These are phyloP conservation scores for Nasonia oneida DNA, from an alignment of 2,888 invertebrate species.

Conservation along the genomic window DNA sequence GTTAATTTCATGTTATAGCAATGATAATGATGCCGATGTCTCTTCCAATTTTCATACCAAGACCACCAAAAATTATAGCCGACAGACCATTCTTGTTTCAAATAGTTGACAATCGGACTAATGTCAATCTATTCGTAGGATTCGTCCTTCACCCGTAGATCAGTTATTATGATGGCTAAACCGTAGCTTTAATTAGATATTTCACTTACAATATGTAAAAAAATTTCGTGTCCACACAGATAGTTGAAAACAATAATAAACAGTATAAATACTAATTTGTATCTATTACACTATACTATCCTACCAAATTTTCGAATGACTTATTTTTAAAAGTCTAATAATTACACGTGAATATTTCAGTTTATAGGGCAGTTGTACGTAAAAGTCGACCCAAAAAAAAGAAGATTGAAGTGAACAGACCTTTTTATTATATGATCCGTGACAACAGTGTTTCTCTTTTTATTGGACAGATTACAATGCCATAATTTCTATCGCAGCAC, in stretches of 20 bases:
- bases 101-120: slow-evolving; percentile 37
- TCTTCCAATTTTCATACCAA: no score
- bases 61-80: neutral
- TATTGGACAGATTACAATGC: slow-evolving; percentile 27
- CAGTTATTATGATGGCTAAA: neutral
- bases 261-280: no score
- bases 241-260: no score
- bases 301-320: no score
- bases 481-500: neutral
- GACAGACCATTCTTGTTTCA: slow-evolving; percentile 59
- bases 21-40: no score
- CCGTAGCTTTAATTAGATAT: neutral
- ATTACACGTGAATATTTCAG: no score
- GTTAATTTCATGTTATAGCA: no score
- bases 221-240: no score
- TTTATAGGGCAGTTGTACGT: no score
- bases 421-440: slow-evolving; percentile 46
- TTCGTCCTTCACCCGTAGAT: neutral
- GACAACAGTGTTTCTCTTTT: slow-evolving; percentile 53
- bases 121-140: slow-evolving; percentile 40
- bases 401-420: slow-evolving; percentile 8
- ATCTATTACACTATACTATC: no score
- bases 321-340: no score
- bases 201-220: neutral
- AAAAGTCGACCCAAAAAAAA: no score